Evolutionary conservation across 1,140 invertebrate species (phyloP).

Genomic region (Zaprionus taronus): DNA sequence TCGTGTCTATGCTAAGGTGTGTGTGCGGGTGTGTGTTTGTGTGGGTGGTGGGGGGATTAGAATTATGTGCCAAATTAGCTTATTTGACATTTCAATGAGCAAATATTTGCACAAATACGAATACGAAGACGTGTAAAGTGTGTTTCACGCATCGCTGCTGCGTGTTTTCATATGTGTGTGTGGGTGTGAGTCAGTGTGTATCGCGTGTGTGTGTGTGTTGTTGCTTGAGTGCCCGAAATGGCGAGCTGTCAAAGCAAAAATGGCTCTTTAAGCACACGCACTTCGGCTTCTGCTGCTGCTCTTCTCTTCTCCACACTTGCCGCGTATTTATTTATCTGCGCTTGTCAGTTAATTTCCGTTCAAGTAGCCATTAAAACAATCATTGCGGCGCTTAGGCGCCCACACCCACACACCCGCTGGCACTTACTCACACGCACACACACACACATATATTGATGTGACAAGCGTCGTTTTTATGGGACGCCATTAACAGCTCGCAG

Average conservation of each 20-base stretch:
- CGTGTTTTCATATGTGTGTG: constrained; percentile 5
- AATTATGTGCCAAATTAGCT: constrained; percentile 77
- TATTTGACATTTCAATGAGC: constrained; percentile 79
- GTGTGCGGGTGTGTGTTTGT: constrained; percentile 7
- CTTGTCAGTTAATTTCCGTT: constrained; percentile 82
- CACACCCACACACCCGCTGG: constrained; percentile 32
- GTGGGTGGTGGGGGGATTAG: constrained; percentile 34
- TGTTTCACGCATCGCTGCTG: constrained; percentile 57
- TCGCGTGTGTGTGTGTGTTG: constrained; percentile 10
- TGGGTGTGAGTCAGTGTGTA: constrained; percentile 17
- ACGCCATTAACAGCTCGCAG: constrained; percentile 75
- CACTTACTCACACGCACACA: constrained; percentile 16
- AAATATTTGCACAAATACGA: constrained; percentile 69
- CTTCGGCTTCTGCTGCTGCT: neutral
- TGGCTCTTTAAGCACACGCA: constrained; percentile 22
- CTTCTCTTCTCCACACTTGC: neutral
- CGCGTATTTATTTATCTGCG: constrained; percentile 72
- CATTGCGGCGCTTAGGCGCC: constrained; percentile 70
- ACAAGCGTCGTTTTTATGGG: constrained; percentile 70
- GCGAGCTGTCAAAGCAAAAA: constrained; percentile 41
- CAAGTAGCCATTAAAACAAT: constrained; percentile 83
- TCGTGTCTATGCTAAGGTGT: neutral
- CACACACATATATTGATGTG: constrained; percentile 32
- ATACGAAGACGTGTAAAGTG: constrained; percentile 19
- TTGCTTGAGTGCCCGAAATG: constrained; percentile 45